Conservation (phyloP, 2,113 vertebrate species). For the Neodontobutis hainanensis region DNA sequence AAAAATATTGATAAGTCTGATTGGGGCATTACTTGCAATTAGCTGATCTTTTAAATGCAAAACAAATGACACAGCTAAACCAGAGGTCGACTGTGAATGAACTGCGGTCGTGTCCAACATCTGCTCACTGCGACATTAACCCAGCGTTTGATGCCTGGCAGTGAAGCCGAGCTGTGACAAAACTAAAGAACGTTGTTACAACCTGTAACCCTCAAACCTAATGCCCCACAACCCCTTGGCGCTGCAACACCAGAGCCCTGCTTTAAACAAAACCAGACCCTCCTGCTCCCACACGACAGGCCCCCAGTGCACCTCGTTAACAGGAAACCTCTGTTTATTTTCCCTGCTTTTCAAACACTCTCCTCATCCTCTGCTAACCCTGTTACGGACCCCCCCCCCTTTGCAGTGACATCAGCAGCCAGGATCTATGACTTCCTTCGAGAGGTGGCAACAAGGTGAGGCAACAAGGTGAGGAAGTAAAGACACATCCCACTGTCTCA, state of each 20-base stretch:
- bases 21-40: no score
- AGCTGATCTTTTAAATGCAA: slow-evolving; percentile 14
- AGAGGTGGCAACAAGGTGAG: slow-evolving; percentile 59
- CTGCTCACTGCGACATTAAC: slow-evolving; percentile 31
- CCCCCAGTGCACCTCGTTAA: slow-evolving; percentile 72
- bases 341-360: slow-evolving; percentile 76
- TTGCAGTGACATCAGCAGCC: slow-evolving; percentile 66
- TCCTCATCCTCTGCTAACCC: slow-evolving; percentile 72
- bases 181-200: slow-evolving; percentile 43
- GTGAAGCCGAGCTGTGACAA: slow-evolving; percentile 35
- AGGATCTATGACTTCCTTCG: slow-evolving; percentile 74
- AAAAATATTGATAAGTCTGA: no score
- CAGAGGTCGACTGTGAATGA: neutral
- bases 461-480: slow-evolving; percentile 52
- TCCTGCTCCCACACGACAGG: slow-evolving; percentile 57
- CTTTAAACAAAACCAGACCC: slow-evolving; percentile 77
- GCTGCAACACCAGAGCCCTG: slow-evolving; percentile 58
- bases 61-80: slow-evolving; percentile 10
- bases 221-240: slow-evolving; percentile 11
- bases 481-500: slow-evolving; percentile 20
- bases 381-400: slow-evolving; percentile 44
- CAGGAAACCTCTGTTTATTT: slow-evolving; percentile 83
- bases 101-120: slow-evolving; percentile 12
- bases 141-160: slow-evolving; percentile 27
- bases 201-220: slow-evolving; percentile 63